Conservation (phyloP, 2,888 invertebrate genomes). For the Hyppa rectilinea region DNA sequence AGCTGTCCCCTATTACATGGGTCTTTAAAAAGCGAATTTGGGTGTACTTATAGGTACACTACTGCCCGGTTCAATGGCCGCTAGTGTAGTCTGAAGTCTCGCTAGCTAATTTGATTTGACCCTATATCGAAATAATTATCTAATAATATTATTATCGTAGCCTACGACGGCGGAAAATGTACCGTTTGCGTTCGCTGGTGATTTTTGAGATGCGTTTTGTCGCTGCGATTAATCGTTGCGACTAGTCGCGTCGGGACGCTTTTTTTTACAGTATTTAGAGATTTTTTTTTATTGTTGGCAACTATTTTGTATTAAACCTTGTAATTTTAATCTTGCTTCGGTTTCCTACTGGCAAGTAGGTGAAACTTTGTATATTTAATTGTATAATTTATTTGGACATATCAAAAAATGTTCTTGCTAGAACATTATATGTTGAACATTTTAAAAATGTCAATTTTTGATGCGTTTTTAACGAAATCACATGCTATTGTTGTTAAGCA, state of each 20-base stretch:
- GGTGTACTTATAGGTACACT: too few relatives aligned
- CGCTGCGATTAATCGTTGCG: slow-evolving; percentile 33
- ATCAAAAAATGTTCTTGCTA: slow-evolving; percentile 41
- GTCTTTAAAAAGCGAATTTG: too few relatives aligned
- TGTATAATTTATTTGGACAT: slow-evolving; percentile 58
- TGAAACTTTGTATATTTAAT: slow-evolving; percentile 47
- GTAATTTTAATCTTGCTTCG: slow-evolving; percentile 46
- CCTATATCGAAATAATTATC: slow-evolving; percentile 19
- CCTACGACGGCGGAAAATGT: slow-evolving; percentile 30
- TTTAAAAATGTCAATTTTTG: slow-evolving; percentile 6
- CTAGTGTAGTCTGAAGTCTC: too few relatives aligned
- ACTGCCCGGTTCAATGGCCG: too few relatives aligned
- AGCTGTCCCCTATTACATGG: too few relatives aligned
- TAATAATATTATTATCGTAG: slow-evolving; percentile 39
- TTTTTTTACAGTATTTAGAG: slow-evolving; percentile 55
- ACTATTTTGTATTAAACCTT: slow-evolving; percentile 38
- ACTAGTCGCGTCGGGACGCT: slow-evolving; percentile 17
- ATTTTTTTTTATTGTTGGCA: slow-evolving; percentile 58
- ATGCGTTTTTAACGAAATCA: slow-evolving; percentile 9
- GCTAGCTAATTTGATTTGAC: neutral
- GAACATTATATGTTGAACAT: slow-evolving; percentile 30
- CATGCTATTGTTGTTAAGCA: neutral
- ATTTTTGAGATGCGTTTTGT: slow-evolving; percentile 23
- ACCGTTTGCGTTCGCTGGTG: slow-evolving; percentile 25
- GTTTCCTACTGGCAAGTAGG: slow-evolving; percentile 19